Conservation (phyloP, 2,113 vertebrate species). For the Cephalopholis sonnerati region DNA sequence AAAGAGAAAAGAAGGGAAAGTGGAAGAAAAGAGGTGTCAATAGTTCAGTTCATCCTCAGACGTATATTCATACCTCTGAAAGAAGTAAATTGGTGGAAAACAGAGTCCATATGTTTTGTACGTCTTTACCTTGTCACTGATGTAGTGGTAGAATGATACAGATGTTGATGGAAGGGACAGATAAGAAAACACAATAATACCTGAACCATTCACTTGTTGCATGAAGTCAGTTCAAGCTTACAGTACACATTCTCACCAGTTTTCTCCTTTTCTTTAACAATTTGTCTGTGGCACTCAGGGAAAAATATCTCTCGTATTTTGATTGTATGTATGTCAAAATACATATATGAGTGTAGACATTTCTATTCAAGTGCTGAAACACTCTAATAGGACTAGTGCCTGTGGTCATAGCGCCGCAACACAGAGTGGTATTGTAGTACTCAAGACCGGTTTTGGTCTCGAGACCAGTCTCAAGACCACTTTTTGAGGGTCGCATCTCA, state of each 20-base stretch:
- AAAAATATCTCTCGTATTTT: not conserved
- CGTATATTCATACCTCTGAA: constrained; percentile 17
- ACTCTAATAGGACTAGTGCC: not conserved
- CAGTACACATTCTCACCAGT: not conserved
- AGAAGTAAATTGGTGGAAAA: constrained; percentile 35
- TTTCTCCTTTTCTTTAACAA: not conserved
- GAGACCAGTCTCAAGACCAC: not conserved
- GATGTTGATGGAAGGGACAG: not conserved
- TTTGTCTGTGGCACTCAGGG: not conserved
- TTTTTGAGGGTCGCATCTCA: not conserved
- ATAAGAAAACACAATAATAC: not conserved
- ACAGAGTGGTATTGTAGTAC: not conserved
- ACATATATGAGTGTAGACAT: not conserved
- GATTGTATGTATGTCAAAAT: not conserved
- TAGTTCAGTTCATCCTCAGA: constrained; percentile 40
- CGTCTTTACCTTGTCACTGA: not conserved
- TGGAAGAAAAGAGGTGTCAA: constrained; percentile 58
- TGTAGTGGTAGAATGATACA: not conserved
- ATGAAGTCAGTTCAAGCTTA: not conserved
- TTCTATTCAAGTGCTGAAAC: not conserved
- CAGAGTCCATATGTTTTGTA: not conserved
- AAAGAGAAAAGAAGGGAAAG: constrained; percentile 19
- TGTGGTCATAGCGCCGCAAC: not conserved
- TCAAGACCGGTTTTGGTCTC: too few relatives aligned
- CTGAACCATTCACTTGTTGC: constrained; percentile 14